A percentile compares a stretch with the other conserved stretches of the same genome.
Evolutionary conservation across 2,113 vertebrate genomes (phyloP).

Genomic region (Lophochroa leadbeateri): DNA sequence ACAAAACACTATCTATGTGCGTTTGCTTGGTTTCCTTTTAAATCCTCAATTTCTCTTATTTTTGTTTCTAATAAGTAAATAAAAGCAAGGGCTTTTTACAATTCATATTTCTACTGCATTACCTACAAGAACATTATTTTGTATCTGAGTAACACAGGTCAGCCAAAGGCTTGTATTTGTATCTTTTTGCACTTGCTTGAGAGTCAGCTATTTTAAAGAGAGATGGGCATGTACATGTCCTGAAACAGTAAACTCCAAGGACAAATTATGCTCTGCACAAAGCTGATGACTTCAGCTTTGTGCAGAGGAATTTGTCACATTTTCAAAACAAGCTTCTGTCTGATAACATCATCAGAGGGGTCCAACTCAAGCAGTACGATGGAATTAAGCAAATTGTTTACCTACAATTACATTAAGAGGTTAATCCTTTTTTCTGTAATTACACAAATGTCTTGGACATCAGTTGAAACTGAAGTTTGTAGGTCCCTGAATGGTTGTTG

Average conservation of each 20-base stretch:
- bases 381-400: not conserved
- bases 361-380: not conserved
- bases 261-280: not conserved
- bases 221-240: not conserved
- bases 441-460: not conserved
- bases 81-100: not conserved
- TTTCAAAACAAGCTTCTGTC: not conserved
- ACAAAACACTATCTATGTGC: not conserved
- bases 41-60: conserved; percentile 16
- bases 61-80: not conserved
- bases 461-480: not conserved
- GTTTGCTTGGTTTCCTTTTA: not conserved
- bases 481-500: rapidly evolving
- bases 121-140: not conserved
- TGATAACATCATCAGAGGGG: not conserved
- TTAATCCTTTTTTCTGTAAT: not conserved
- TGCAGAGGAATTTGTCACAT: not conserved
- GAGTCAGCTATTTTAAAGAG: not conserved
- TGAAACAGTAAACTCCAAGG: not conserved
- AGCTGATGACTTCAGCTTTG: not conserved
- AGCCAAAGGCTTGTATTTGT: not conserved
- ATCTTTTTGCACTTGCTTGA: not conserved
- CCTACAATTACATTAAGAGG: not conserved
- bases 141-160: not conserved
- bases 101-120: not conserved